Evolutionary conservation across 30 jellyfish, hydroid and myxozoan species (phyloP).

Genomic region (Sanderia malayensis): DNA sequence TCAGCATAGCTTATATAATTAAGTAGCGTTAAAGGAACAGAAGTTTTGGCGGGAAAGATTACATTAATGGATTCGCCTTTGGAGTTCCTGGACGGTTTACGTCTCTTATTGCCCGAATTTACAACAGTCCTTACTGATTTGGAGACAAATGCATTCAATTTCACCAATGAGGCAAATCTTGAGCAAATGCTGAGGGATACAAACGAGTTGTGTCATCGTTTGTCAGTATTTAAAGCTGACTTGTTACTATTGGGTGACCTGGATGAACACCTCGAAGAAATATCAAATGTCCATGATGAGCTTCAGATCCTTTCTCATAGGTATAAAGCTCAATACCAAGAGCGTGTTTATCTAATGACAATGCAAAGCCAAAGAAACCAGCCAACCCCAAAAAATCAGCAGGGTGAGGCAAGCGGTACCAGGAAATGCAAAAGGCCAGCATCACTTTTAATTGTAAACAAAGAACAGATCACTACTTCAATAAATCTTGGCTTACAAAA

Average conservation of each 20-base stretch:
- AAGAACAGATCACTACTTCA: too few relatives aligned
- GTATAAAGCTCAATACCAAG: slow-evolving; percentile 19
- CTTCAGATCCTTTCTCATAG: slow-evolving; percentile 21
- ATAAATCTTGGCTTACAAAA: too few relatives aligned
- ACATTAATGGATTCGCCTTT: too few relatives aligned
- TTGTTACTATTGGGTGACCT: slow-evolving; percentile 5
- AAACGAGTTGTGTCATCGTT: slow-evolving; percentile 3
- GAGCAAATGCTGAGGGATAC: slow-evolving; percentile 1
- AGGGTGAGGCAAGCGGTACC: too few relatives aligned
- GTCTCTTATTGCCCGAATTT: not conserved
- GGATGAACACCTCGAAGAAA: slow-evolving; percentile 5
- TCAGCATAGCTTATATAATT: not conserved
- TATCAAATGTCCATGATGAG: slow-evolving; percentile 5
- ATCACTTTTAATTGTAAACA: too few relatives aligned
- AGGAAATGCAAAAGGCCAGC: too few relatives aligned
- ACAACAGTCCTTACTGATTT: not conserved
- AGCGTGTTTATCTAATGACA: slow-evolving; percentile 3
- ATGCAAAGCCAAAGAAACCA: slow-evolving; percentile 14
- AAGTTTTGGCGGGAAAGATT: not conserved
- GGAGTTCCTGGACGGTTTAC: not conserved
- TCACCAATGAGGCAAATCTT: not conserved
- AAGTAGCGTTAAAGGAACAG: not conserved
- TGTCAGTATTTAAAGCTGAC: slow-evolving; percentile 12
- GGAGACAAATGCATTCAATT: not conserved
- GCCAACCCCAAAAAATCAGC: slow-evolving; percentile 5